phyloP scores from a whole-genome alignment of 37 sponge, comb jelly and placozoan species.

The Eunapius fragilis region DNA sequence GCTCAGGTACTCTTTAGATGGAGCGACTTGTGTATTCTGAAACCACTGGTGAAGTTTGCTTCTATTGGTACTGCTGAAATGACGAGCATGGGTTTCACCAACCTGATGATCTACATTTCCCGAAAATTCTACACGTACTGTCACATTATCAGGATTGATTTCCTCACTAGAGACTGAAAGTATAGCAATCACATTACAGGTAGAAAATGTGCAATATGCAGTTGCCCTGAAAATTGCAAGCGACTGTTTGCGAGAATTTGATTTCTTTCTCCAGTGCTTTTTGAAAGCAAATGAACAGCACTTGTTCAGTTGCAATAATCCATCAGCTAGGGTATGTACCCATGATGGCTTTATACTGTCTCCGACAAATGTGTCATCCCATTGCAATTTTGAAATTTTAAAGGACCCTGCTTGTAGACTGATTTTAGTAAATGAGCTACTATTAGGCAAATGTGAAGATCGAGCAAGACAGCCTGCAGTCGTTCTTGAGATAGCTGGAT shows the following conservation, averaged over 20 bases:
- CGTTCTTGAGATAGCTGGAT: neutral
- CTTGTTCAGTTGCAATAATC: no score
- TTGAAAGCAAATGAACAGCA: no score
- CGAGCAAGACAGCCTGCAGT: neutral
- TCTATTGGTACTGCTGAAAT: neutral
- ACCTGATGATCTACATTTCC: neutral
- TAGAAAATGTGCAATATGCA: neutral
- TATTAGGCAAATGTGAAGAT: neutral
- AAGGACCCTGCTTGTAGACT: neutral
- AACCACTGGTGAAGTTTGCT: neutral
- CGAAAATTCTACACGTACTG: neutral
- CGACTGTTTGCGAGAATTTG: no score
- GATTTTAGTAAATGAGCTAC: neutral
- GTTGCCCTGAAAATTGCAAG: neutral
- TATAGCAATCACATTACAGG: neutral
- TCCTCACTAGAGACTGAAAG: neutral
- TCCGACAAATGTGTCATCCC: neutral
- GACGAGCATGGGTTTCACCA: neutral
- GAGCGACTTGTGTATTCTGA: neutral
- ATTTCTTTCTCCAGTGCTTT: no score
- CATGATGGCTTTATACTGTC: neutral
- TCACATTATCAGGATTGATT: neutral
- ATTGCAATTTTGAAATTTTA: neutral
- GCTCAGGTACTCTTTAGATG: neutral
- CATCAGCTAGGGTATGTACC: no score